Percentiles rank a stretch among this genome's conserved stretches.
These are phyloP conservation scores for Bos indicus DNA, from an alignment of 2,113 vertebrate genomes.

Conservation along the genomic window DNA sequence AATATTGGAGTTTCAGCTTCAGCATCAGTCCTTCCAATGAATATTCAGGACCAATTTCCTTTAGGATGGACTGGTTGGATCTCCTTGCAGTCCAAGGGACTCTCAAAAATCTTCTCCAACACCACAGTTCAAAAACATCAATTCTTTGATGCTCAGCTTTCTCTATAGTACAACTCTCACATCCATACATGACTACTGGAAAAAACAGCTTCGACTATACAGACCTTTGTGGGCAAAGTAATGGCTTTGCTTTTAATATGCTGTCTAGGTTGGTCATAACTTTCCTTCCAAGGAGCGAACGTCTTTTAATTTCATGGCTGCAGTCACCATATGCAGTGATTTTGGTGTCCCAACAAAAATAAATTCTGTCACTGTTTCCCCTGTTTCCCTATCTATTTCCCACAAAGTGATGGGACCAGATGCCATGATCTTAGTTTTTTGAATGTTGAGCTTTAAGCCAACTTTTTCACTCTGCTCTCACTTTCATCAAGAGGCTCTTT, in stretches of 20 bases:
- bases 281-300: background rate
- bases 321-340: background rate
- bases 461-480: background rate
- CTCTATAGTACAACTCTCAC: background rate
- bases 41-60: background rate
- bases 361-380: background rate
- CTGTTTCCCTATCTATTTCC: background rate
- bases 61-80: background rate
- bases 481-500: background rate
- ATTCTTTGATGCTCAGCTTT: background rate
- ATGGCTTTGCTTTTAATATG: background rate
- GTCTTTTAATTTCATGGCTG: background rate
- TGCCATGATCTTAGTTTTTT: background rate
- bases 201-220: background rate
- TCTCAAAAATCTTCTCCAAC: background rate
- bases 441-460: background rate
- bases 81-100: background rate
- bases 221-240: background rate
- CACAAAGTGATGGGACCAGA: background rate
- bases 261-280: background rate
- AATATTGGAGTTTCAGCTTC: background rate
- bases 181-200: background rate
- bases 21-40: background rate
- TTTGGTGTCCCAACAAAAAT: rapidly evolving
- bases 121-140: background rate